A percentile compares a stretch with the other conserved stretches of the same genome.
Evolutionary conservation across 1,140 invertebrate species (phyloP).

Genomic region (Ridgeia piscesae): DNA sequence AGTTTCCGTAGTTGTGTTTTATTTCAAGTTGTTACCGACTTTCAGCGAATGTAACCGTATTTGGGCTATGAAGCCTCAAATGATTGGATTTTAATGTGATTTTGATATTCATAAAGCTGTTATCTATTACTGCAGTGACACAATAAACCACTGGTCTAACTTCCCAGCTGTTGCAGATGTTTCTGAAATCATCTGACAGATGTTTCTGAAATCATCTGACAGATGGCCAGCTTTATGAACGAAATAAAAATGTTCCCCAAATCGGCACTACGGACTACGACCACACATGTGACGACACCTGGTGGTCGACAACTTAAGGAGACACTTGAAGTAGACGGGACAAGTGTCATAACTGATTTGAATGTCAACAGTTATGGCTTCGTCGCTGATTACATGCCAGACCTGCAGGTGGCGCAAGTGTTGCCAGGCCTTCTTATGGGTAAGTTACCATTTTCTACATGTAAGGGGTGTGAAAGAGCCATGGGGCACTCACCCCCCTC

Average conservation of each 20-base stretch:
- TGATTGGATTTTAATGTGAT: too few species aligned
- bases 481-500: not conserved
- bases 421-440: constrained; percentile 43
- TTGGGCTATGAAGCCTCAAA: too few species aligned
- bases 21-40: too few species aligned
- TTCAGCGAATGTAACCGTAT: too few species aligned
- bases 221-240: not conserved
- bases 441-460: constrained; percentile 25
- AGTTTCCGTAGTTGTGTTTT: too few species aligned
- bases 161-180: too few species aligned
- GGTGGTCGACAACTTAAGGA: constrained; percentile 16
- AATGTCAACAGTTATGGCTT: constrained; percentile 31
- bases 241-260: constrained; percentile 19
- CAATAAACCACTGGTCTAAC: not conserved
- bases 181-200: not conserved
- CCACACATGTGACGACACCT: constrained; percentile 16
- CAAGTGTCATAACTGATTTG: not conserved
- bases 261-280: not conserved
- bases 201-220: not conserved
- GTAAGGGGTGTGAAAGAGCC: not conserved
- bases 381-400: constrained; percentile 36
- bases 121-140: too few species aligned
- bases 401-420: constrained; percentile 47
- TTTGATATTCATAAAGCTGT: too few species aligned
- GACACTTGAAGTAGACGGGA: not conserved